Evolutionary conservation across 2,888 invertebrate species (phyloP).

Genomic region (Lymantria monacha): DNA sequence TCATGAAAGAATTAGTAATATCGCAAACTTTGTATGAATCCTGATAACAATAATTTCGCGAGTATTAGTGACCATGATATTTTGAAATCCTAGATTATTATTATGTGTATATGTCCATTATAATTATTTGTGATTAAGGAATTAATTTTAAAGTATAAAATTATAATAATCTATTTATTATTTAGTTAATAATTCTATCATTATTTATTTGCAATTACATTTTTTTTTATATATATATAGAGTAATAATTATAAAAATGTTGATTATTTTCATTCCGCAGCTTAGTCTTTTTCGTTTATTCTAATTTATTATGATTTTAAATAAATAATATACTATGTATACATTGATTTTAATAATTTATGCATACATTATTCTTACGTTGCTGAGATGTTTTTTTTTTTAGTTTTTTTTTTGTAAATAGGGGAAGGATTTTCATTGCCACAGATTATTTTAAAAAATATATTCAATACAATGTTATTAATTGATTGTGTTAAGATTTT

Average conservation of each 20-base stretch:
- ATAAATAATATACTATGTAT: neutral
- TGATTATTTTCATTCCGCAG: conserved; percentile 37
- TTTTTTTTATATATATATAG: conserved; percentile 1
- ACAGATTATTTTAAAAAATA: too few relatives aligned
- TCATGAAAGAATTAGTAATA: too few relatives aligned
- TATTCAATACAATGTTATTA: too few relatives aligned
- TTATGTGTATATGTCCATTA: neutral
- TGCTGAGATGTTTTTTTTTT: neutral
- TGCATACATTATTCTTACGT: neutral
- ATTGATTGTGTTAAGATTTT: too few relatives aligned
- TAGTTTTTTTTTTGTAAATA: neutral
- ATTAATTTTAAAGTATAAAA: neutral
- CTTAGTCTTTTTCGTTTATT: conserved; percentile 22
- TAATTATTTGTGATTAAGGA: neutral
- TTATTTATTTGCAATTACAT: conserved; percentile 1
- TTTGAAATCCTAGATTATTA: too few relatives aligned
- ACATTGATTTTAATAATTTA: neutral
- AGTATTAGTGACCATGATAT: too few relatives aligned
- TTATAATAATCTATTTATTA: conserved; percentile 1
- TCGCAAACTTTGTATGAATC: too few relatives aligned
- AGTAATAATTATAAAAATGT: conserved; percentile 7
- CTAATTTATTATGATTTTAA: neutral
- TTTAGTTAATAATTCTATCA: conserved; percentile 4
- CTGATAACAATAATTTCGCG: too few relatives aligned
- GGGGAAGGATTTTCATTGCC: neutral